Evolutionary conservation across 2,888 invertebrate genomes (phyloP), one percentile per base, ranked within the genome.

Genomic region (Macaria notata): DNA sequence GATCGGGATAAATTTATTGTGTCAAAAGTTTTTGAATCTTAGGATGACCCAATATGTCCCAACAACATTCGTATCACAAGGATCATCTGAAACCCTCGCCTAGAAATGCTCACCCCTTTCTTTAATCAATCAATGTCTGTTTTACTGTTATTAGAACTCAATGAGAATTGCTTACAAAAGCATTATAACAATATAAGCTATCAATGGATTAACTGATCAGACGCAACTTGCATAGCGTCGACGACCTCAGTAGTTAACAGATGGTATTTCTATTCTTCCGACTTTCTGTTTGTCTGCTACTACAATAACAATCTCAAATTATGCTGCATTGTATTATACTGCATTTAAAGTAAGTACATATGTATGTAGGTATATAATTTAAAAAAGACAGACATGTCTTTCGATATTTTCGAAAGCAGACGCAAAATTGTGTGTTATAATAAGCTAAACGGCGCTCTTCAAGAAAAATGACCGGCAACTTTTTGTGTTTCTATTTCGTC

Each of bases 401-500:
- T 52, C 50, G 31, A 46, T 41, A 30, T 59, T 59, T 60, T 63
- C 54, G 64, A 65, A 65, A 65, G 67, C 54, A 61, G 42, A 54
- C 46, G 46, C 33, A 52, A 60, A 62, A 62, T 59, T 49, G 44
- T 55, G 42, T 42, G 55, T 54, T 49, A 54, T 54, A 59, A 64
- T 54, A 64, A 58, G 54, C 56, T 58, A 65, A 65, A 53, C 39
- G 43, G 31, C 33, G 54, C 50, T 60, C 61, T 62, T 63, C 49
- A 57, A 61, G 49, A 54, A 56, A 60, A 56, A 64, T 64, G 61
- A 61, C 59, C 46, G 48, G 58, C 58, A 54, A 31, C 19, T 52
- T 44, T 53, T 45, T 52, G 52, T 59, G 57, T 62, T 61, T 64
- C 58, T 62, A 66, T 65, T 69, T 58, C 61, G 59, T 49, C 46